phyloP scores from a whole-genome alignment of 2,113 vertebrate genomes.

The Cichladusa arquata region DNA sequence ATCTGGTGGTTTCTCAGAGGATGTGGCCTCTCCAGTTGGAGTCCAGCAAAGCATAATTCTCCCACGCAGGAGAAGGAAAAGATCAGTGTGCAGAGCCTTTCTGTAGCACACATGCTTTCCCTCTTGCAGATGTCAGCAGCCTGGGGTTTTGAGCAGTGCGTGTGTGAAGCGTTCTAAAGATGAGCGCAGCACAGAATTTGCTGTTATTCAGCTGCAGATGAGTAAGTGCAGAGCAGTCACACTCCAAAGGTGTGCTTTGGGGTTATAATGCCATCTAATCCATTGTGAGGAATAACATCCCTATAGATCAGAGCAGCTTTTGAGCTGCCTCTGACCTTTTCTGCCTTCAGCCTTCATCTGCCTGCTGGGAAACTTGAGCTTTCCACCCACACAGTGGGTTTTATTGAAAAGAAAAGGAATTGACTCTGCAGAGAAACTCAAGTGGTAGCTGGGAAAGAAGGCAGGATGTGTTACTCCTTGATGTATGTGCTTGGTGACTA shows the following conservation, averaged over 20 bases:
- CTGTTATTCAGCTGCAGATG: neutral
- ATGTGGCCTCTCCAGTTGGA: neutral
- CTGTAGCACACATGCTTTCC: neutral
- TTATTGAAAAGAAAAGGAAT: neutral
- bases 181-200: neutral
- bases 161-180: neutral
- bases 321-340: constrained; percentile 8
- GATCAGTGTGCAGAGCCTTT: neutral
- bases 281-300: neutral
- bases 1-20: neutral
- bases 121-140: neutral
- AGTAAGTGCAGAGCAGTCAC: neutral
- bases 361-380: neutral
- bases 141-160: neutral
- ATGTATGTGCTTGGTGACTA: neutral
- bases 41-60: neutral
- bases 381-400: neutral
- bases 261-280: neutral
- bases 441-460: neutral
- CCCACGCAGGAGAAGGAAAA: neutral
- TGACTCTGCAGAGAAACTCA: neutral
- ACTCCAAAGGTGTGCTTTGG: neutral
- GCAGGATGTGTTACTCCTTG: neutral
- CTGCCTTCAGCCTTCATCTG: neutral
- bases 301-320: neutral